A percentile compares a stretch with the other conserved stretches of the same genome.
phyloP scores from a whole-genome alignment of 2,113 vertebrate species.

The Ginglymostoma cirratum region DNA sequence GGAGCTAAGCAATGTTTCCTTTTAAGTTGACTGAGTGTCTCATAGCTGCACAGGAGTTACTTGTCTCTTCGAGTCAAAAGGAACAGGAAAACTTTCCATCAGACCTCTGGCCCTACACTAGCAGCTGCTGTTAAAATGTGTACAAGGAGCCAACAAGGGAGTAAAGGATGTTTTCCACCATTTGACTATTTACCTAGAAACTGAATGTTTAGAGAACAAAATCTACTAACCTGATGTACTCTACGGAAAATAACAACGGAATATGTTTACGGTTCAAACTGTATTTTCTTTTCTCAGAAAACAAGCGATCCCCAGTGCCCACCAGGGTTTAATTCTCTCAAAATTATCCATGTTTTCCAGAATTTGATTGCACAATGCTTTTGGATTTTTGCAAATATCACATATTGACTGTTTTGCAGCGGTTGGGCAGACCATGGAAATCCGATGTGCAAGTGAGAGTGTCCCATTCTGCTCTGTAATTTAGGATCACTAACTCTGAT shows the following conservation, averaged over 20 bases:
- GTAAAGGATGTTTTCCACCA: not conserved
- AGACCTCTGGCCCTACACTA: not conserved
- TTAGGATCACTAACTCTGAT: not conserved
- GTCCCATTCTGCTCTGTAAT: not conserved
- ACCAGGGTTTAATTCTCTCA: not conserved
- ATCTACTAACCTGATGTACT: not conserved
- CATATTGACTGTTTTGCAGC: not conserved
- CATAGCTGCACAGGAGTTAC: not conserved
- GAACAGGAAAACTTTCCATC: conserved; percentile 11
- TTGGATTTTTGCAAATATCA: not conserved
- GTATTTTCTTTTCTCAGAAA: not conserved
- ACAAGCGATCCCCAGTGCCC: not conserved
- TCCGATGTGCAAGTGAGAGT: too few relatives aligned
- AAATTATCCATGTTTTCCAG: not conserved
- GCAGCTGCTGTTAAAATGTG: not conserved
- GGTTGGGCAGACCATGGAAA: not conserved
- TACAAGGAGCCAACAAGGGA: not conserved
- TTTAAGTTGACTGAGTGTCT: conserved; percentile 7
- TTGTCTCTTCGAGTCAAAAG: not conserved
- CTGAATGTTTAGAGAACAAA: conserved; percentile 28
- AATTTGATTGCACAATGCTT: not conserved
- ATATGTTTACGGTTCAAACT: not conserved
- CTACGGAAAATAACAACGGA: conserved; percentile 28
- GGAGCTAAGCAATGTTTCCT: not conserved
- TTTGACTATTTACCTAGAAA: conserved; percentile 23